These are phyloP conservation scores for Pelochelys cantorii DNA, from an alignment of 2,797 vertebrate species.

Conservation along the genomic window DNA sequence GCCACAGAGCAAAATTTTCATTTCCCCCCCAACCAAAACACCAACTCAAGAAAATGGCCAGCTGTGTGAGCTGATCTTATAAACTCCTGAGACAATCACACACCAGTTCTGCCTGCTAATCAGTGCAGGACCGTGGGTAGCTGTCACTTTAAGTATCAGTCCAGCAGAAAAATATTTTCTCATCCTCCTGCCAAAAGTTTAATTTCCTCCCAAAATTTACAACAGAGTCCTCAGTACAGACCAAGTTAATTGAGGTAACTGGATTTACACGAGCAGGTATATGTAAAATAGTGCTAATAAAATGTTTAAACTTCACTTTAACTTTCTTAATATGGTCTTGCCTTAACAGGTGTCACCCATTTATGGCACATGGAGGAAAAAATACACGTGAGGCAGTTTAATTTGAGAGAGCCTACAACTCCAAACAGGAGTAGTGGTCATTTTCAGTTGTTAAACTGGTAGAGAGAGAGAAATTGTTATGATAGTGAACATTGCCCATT, in stretches of 20 bases:
- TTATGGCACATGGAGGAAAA: neutral
- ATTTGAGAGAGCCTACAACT: neutral
- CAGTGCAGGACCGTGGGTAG: rapidly evolving
- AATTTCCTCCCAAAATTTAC: rapidly evolving
- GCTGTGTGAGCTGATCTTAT: neutral
- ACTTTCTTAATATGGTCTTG: neutral
- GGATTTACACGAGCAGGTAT: neutral
- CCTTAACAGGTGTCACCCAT: rapidly evolving
- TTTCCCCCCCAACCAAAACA: neutral
- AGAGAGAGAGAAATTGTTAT: neutral
- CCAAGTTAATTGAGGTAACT: neutral
- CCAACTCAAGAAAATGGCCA: neutral
- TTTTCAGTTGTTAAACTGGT: rapidly evolving
- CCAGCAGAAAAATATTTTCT: neutral
- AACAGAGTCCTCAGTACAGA: neutral
- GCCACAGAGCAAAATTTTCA: neutral
- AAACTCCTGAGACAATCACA: neutral
- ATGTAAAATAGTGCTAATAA: neutral
- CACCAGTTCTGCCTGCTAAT: neutral
- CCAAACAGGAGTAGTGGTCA: rapidly evolving
- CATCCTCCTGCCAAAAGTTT: neutral
- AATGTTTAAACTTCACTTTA: rapidly evolving
- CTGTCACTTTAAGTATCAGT: neutral
- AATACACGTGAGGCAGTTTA: rapidly evolving
- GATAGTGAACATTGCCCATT: neutral